A percentile compares a stretch with the other conserved stretches of the same genome.
Conservation (phyloP, 2,888 invertebrate genomes). For the Chrysolina haemoptera region DNA sequence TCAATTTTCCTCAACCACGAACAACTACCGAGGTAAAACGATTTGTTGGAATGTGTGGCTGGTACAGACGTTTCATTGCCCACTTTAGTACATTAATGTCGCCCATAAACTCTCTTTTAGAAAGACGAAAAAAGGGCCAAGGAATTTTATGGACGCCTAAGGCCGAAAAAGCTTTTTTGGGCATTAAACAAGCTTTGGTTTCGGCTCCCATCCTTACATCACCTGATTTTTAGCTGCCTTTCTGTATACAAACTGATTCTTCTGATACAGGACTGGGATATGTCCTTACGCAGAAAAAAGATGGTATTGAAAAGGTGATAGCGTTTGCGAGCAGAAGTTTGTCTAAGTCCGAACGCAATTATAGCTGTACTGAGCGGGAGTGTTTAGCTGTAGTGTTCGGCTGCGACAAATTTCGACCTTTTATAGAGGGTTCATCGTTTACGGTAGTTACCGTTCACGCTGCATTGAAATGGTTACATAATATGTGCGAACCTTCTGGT, state of each 20-base stretch:
- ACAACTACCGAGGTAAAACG: conserved; percentile 22
- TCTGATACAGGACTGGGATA: conserved; percentile 44
- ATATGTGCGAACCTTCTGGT: conserved; percentile 31
- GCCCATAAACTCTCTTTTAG: background rate
- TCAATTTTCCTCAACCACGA: conserved; percentile 17
- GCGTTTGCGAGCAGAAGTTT: conserved; percentile 44
- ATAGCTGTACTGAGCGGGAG: conserved; percentile 46
- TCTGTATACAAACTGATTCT: conserved; percentile 48
- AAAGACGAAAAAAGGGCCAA: background rate
- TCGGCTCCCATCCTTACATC: background rate
- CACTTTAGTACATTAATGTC: conserved; percentile 20
- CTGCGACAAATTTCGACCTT: conserved; percentile 49
- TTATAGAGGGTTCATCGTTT: conserved; percentile 49
- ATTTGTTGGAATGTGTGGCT: conserved; percentile 24
- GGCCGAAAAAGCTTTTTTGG: conserved; percentile 27
- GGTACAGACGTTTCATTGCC: conserved; percentile 24
- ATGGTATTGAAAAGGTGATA: conserved; percentile 41
- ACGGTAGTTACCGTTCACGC: conserved; percentile 51
- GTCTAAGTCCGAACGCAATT: conserved; percentile 44
- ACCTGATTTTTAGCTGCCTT: conserved; percentile 20
- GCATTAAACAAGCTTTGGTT: conserved; percentile 17
- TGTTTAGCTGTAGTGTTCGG: conserved; percentile 52
- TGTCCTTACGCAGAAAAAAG: conserved; percentile 41
- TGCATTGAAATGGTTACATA: conserved; percentile 43
- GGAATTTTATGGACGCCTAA: background rate